phyloP scores from a whole-genome alignment of 2,797 vertebrate genomes.

The Siniperca undulata region DNA sequence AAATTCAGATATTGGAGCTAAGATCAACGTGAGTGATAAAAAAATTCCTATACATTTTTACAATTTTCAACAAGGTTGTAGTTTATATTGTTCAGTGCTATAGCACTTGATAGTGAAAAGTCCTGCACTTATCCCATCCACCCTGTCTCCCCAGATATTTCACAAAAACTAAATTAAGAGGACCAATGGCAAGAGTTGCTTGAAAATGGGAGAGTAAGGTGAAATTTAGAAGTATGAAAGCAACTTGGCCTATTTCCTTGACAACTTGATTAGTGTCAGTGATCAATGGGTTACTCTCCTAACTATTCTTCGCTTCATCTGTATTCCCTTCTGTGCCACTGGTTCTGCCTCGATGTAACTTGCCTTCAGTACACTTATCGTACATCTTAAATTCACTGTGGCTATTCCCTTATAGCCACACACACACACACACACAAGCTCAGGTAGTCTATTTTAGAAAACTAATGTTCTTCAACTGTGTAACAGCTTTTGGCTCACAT shows the following conservation, averaged over 20 bases:
- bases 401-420: neutral
- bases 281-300: conserved; percentile 51
- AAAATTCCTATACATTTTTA: neutral
- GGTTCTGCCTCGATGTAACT: conserved; percentile 41
- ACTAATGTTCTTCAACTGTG: neutral
- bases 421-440: neutral
- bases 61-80: neutral
- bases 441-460: neutral
- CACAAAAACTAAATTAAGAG: neutral
- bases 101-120: neutral
- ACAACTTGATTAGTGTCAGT: conserved; percentile 67
- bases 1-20: neutral
- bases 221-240: conserved; percentile 51
- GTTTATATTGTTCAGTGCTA: neutral
- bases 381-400: conserved; percentile 30
- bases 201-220: conserved; percentile 17
- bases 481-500: neutral
- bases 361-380: conserved; percentile 27
- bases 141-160: conserved; percentile 12
- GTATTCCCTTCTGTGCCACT: conserved; percentile 36
- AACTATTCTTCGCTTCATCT: conserved; percentile 30
- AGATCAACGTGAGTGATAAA: neutral
- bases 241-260: conserved; percentile 63
- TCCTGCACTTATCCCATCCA: neutral
- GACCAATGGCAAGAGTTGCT: conserved; percentile 3